Conservation (phyloP, 1,140 invertebrate genomes). For the Heliothis subflexa region DNA sequence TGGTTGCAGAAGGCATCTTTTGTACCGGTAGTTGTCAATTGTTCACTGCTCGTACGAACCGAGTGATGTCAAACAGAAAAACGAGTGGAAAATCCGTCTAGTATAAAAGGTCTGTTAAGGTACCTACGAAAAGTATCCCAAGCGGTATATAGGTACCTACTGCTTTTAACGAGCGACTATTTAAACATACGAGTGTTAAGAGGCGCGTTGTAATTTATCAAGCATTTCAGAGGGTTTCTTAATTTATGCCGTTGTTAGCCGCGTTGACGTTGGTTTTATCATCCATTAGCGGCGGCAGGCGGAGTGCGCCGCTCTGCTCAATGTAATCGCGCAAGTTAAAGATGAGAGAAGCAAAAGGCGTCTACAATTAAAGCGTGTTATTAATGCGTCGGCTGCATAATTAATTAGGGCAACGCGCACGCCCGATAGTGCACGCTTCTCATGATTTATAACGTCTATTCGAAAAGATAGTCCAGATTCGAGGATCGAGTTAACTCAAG, state of each 20-base stretch:
- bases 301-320: slow-evolving; percentile 45
- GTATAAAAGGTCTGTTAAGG: neutral
- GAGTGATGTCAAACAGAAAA: too few relatives aligned
- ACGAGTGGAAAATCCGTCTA: neutral
- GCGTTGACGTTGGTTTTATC: slow-evolving; percentile 64
- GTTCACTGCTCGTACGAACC: too few relatives aligned
- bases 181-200: slow-evolving; percentile 50
- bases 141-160: neutral
- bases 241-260: slow-evolving; percentile 67
- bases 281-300: slow-evolving; percentile 57
- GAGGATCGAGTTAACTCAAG: slow-evolving; percentile 45
- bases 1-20: too few relatives aligned
- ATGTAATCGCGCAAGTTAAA: slow-evolving; percentile 59
- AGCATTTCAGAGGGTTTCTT: slow-evolving; percentile 59
- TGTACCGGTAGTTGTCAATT: too few relatives aligned
- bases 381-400: slow-evolving; percentile 58
- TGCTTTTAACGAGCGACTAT: slow-evolving; percentile 49
- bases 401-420: slow-evolving; percentile 56
- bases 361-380: slow-evolving; percentile 57
- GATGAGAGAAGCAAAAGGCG: slow-evolving; percentile 56
- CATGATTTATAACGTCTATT: slow-evolving; percentile 57
- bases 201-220: slow-evolving; percentile 60
- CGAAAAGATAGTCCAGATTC: slow-evolving; percentile 48
- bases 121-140: slow-evolving; percentile 25
- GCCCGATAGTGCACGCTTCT: slow-evolving; percentile 51